These are phyloP conservation scores for Orbicella faveolata DNA, from an alignment of 64 coral and sea anemone genomes.

Conservation along the genomic window DNA sequence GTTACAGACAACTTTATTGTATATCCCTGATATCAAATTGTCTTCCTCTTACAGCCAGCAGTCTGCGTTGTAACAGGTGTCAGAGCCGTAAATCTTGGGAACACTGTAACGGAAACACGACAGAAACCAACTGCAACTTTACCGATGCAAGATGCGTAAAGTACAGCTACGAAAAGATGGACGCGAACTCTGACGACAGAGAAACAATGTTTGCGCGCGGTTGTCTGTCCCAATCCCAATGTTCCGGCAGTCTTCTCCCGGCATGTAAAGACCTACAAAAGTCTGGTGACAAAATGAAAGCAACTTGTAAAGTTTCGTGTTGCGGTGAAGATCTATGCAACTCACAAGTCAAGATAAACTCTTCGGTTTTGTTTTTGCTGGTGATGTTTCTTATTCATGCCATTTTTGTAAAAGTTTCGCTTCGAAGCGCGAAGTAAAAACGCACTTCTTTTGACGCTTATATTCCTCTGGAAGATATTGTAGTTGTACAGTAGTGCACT, in stretches of 20 bases:
- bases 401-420: not conserved
- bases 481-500: too few relatives aligned
- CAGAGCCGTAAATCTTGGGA: not conserved
- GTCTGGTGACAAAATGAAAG: not conserved
- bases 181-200: too few relatives aligned
- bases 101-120: not conserved
- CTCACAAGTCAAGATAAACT: not conserved
- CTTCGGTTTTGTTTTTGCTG: not conserved
- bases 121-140: not conserved
- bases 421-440: not conserved
- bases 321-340: constrained; percentile 5
- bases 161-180: not conserved
- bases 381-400: not conserved
- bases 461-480: too few relatives aligned
- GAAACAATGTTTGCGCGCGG: not conserved
- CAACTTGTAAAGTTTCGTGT: not conserved
- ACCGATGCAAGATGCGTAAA: not conserved
- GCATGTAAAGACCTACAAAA: not conserved
- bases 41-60: not conserved
- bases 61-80: not conserved
- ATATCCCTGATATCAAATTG: not conserved
- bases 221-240: not conserved
- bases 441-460: too few relatives aligned
- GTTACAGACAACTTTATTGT: not conserved
- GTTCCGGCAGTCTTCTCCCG: not conserved